phyloP scores from a whole-genome alignment of 1,140 invertebrate genomes.

The Harlomillsia oculata region DNA sequence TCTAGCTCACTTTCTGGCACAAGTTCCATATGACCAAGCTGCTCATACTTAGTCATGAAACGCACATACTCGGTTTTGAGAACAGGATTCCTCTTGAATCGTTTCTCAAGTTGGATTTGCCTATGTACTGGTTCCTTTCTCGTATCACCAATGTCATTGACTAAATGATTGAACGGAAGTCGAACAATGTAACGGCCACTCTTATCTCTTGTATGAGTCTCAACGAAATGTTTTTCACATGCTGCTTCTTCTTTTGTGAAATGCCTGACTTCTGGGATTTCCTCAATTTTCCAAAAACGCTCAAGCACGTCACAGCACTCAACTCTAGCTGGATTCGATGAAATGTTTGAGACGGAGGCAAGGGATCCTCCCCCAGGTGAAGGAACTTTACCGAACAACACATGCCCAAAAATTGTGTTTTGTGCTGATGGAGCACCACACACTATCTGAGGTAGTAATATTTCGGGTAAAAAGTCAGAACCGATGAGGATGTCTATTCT shows the following conservation, averaged over 20 bases:
- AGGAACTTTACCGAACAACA: neutral
- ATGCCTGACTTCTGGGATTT: neutral
- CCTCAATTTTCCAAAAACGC: neutral
- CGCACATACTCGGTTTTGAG: constrained; percentile 33
- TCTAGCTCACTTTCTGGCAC: constrained; percentile 16
- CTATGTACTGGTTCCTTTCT: constrained; percentile 27
- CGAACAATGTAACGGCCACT: neutral
- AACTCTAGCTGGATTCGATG: too few relatives aligned
- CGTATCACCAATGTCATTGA: constrained; percentile 20
- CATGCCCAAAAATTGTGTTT: neutral
- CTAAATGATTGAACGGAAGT: constrained; percentile 25
- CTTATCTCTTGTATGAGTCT: neutral
- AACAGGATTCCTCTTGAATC: constrained; percentile 23
- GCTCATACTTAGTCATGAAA: constrained; percentile 37
- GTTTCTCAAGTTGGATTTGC: constrained; percentile 32
- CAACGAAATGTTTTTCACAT: neutral
- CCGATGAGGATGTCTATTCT: neutral
- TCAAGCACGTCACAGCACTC: neutral
- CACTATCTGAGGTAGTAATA: neutral
- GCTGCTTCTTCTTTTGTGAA: neutral
- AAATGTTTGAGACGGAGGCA: neutral
- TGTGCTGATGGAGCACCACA: neutral
- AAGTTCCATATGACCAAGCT: constrained; percentile 36
- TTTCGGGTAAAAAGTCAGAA: neutral
- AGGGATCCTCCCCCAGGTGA: too few relatives aligned